Base-by-base conservation (phyloP, 2,113 vertebrate genomes). In the Zapornia atra region DNA sequence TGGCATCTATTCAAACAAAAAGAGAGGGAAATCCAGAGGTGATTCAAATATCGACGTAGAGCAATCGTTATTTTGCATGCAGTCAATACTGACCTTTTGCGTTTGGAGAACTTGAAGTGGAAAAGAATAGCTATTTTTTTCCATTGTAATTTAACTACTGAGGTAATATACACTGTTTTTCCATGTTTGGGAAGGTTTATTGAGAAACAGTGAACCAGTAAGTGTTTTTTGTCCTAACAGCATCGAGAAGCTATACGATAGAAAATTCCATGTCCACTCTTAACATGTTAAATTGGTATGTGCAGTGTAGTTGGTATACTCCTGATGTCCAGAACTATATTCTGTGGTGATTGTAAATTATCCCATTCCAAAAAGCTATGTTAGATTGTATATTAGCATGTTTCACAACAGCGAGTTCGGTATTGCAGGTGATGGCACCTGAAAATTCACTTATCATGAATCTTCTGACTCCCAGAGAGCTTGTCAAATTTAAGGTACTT, bases 71-170 rank as follows among this genome's bases (percentile, higher is more conserved):
- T 85, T 96, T 94, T 90, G 50, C 66, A 84, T 48, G 68, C 40
- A 92, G 88, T 95, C 95, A 90, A 96, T 97, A 85, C 75, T 88
- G 95, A 97, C 94, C 87, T 97, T 96, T 97, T 91, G 61, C 33
- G 54, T 63, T 33, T 79, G 33, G 48, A 91, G 48, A 87, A 56
- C 71, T 42, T 73, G 19, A 90, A 78, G 9, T 22, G 57, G 50
- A 53, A 87, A 93, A 81, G 28, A 92, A 65, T 34, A 90, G 40
- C 63, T 82, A 17, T 4, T 82, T 89, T 46, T 91, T 84, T 66
- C 36, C 42, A 28, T n/a, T 69, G 50, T 18, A 51, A 26, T 69
- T 93, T 33, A 66, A 38, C 53, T 69, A 42, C 34, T 28, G 20
- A 69, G 73, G n/a, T 66, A 65, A 88, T 75, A 70, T 20, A 83